Evolutionary conservation across 1,140 invertebrate genomes (phyloP).

Genomic region (Thereuonema tuberculata): DNA sequence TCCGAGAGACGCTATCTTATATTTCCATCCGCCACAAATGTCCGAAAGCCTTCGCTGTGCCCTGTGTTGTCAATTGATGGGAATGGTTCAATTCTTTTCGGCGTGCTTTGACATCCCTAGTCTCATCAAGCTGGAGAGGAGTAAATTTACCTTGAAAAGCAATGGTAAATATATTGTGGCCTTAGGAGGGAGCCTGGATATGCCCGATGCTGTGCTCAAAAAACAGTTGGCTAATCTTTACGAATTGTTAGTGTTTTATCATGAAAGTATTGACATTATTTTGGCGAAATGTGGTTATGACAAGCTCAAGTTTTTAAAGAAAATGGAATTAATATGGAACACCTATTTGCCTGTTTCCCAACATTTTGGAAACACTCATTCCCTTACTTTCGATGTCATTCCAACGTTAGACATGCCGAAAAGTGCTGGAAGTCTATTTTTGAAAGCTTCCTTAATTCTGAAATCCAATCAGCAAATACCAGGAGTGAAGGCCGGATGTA

Average conservation of each 20-base stretch:
- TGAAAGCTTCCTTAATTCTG: too few relatives aligned
- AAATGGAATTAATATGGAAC: neutral
- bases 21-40: neutral
- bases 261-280: neutral
- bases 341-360: neutral
- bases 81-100: neutral
- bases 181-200: neutral
- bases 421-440: too few relatives aligned
- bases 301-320: neutral
- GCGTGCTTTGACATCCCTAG: neutral
- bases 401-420: slow-evolving; percentile 1
- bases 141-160: neutral
- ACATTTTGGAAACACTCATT: neutral
- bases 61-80: neutral
- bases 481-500: too few relatives aligned
- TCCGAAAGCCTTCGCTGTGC: neutral
- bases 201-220: slow-evolving; percentile 1
- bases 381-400: neutral
- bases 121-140: neutral
- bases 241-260: neutral
- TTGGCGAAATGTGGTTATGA: neutral
- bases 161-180: neutral
- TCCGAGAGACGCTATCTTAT: slow-evolving; percentile 4
- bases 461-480: too few relatives aligned
- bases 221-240: neutral